Evolutionary conservation across 2,797 vertebrate genomes (phyloP).

Genomic region (Phoebastria nigripes): DNA sequence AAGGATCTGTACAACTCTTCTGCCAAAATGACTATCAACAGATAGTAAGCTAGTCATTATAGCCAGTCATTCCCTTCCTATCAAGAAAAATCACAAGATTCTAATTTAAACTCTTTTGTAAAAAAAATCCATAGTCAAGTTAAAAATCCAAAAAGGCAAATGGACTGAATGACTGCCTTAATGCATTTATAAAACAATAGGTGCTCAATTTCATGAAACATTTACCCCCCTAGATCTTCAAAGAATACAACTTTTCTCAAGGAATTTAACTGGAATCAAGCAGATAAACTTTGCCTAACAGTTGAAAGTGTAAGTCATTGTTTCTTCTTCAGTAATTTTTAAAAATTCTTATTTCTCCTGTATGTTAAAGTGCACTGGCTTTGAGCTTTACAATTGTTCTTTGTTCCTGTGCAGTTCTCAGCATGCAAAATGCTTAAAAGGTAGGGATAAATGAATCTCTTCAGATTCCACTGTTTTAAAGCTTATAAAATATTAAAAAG

Average conservation of each 20-base stretch:
- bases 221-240: neutral
- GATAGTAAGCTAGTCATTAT: neutral
- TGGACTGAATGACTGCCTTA: neutral
- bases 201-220: neutral
- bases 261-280: neutral
- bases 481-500: conserved; percentile 41
- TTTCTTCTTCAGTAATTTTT: neutral
- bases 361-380: neutral
- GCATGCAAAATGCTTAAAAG: neutral
- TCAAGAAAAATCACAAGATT: neutral
- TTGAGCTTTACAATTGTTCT: neutral
- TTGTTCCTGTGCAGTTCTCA: neutral
- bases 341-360: neutral
- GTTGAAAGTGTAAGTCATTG: neutral
- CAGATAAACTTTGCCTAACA: neutral
- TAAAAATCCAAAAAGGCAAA: neutral
- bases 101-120: neutral
- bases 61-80: neutral
- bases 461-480: conserved; percentile 33
- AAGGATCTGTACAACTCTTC: neutral
- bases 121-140: neutral
- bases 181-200: neutral
- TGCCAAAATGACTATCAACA: neutral
- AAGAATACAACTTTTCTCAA: neutral
- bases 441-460: neutral